Evolutionary conservation across 2,888 invertebrate genomes (phyloP).

Genomic region (Pycnomerus fuliginosus): DNA sequence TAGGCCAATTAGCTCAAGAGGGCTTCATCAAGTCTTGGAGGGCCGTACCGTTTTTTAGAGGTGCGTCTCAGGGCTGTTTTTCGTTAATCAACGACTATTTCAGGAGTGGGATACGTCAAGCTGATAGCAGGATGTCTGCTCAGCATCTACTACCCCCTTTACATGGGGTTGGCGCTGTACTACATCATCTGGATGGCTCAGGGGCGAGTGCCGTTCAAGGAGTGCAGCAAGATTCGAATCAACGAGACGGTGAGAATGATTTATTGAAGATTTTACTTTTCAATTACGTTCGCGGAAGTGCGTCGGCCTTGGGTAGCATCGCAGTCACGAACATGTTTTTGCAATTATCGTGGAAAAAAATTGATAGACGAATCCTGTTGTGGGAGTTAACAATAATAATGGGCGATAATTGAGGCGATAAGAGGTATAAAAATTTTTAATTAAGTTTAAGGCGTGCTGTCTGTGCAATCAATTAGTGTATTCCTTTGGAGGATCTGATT

Average conservation of each 20-base stretch:
- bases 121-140: constrained; percentile 58
- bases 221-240: constrained; percentile 54
- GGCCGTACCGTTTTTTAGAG: constrained; percentile 66
- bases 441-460: no score
- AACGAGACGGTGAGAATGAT: constrained; percentile 49
- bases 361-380: no score
- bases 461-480: no score
- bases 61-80: constrained; percentile 45
- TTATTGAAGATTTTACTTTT: neutral
- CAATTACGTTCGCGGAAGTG: constrained; percentile 10
- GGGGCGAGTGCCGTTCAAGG: constrained; percentile 58
- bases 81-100: no score
- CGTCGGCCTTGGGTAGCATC: constrained; percentile 11
- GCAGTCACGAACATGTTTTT: constrained; percentile 6
- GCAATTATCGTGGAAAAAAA: no score
- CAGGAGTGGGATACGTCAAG: constrained; percentile 65
- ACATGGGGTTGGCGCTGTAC: constrained; percentile 58
- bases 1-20: constrained; percentile 66
- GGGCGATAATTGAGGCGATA: no score
- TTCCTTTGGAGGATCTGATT: no score
- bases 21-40: constrained; percentile 66
- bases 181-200: constrained; percentile 60
- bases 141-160: constrained; percentile 60
- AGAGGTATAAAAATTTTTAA: no score
- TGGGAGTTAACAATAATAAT: no score